phyloP scores from a whole-genome alignment of 2,888 invertebrate genomes.

The Dynastes grantii region DNA sequence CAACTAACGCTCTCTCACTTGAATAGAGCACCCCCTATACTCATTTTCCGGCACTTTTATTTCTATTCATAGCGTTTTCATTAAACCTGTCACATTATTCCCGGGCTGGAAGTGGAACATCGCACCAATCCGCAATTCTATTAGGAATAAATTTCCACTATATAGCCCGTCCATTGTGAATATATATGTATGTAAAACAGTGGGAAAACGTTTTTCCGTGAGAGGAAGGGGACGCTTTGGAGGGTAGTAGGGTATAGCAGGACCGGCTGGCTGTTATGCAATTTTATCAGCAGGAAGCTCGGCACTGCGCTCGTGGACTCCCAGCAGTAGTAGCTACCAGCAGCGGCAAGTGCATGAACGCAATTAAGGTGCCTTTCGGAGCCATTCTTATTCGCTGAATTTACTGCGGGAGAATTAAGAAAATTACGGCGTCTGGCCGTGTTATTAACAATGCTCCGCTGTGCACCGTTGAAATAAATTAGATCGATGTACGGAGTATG shows the following conservation, averaged over 20 bases:
- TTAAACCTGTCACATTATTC: conserved; percentile 39
- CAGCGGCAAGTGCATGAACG: conserved; percentile 59
- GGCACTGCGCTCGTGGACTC: conserved; percentile 1
- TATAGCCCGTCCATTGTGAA: conserved; percentile 31
- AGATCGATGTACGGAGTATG: conserved; percentile 29
- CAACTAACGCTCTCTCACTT: no score
- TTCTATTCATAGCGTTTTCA: conserved; percentile 35
- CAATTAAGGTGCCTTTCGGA: conserved; percentile 63
- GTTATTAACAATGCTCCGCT: conserved; percentile 62
- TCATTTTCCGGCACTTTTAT: conserved; percentile 20
- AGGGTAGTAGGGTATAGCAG: neutral
- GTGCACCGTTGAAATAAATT: conserved; percentile 57
- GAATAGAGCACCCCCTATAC: neutral
- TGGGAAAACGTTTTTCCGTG: conserved; percentile 7
- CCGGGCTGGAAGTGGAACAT: conserved; percentile 16
- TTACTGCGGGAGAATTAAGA: conserved; percentile 63
- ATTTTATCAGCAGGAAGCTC: conserved; percentile 29
- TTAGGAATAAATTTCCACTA: conserved; percentile 47
- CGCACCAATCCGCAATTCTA: conserved; percentile 31
- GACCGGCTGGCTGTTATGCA: conserved; percentile 34
- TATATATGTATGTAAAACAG: conserved; percentile 45
- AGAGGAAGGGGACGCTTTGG: neutral
- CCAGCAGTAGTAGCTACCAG: neutral
- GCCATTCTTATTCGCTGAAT: conserved; percentile 63
- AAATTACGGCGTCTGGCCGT: conserved; percentile 63